These are phyloP conservation scores for Pelecanoides urinatrix DNA, from an alignment of 2,113 vertebrate species.

Conservation along the genomic window DNA sequence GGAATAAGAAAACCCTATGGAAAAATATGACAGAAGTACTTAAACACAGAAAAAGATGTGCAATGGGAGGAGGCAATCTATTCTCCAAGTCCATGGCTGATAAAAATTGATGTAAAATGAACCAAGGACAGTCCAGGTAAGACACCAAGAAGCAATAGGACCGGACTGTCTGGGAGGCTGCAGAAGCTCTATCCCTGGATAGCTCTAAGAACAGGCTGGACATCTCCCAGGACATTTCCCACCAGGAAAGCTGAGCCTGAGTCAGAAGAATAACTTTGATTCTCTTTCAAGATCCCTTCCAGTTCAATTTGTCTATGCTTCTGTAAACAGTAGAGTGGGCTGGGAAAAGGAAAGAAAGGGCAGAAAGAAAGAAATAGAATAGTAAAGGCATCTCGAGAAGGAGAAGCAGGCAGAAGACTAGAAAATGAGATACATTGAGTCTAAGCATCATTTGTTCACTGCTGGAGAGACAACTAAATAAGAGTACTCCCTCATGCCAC, in stretches of 20 bases:
- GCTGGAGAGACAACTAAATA: background rate
- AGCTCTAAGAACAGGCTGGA: background rate
- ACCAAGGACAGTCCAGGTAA: background rate
- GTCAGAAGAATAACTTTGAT: background rate
- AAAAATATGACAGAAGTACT: background rate
- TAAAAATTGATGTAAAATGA: background rate
- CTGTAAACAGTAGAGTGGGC: background rate
- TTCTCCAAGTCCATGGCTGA: background rate
- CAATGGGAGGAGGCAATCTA: background rate
- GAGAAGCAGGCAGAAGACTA: background rate
- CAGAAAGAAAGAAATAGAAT: background rate
- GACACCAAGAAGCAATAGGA: background rate
- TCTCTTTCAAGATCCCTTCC: background rate
- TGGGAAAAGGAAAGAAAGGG: background rate
- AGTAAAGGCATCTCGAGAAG: background rate
- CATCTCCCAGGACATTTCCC: background rate
- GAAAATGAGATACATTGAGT: background rate
- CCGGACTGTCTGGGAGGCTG: background rate
- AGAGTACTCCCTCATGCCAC: background rate
- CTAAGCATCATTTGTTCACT: background rate
- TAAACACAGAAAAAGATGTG: background rate
- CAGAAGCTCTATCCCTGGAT: background rate
- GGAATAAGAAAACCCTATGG: background rate
- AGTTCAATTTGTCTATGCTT: background rate
- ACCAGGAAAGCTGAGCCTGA: background rate